phyloP scores from a whole-genome alignment of 2,113 vertebrate species.

The Cololabis saira region DNA sequence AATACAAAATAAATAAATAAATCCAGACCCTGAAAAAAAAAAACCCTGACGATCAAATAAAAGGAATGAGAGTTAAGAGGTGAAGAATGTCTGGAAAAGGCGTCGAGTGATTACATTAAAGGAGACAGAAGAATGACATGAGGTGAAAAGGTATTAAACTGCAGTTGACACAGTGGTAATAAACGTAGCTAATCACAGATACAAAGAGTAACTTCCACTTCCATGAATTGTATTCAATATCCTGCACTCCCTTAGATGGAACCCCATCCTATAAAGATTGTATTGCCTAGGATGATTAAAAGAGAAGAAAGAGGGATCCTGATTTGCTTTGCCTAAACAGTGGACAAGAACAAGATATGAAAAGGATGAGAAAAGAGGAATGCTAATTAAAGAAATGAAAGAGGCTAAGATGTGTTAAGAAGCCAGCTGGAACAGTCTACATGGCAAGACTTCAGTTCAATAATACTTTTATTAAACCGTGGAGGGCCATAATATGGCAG shows the following conservation, averaged over 20 bases:
- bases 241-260: slow-evolving; percentile 21
- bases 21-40: background rate
- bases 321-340: slow-evolving; percentile 27
- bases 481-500: too few relatives aligned
- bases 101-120: background rate
- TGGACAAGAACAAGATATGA: slow-evolving; percentile 48
- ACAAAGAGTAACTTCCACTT: background rate
- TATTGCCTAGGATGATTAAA: too few relatives aligned
- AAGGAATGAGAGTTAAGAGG: background rate
- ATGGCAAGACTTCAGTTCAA: too few relatives aligned
- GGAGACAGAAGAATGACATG: background rate
- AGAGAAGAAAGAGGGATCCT: slow-evolving; percentile 22
- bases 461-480: too few relatives aligned
- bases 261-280: slow-evolving; percentile 22
- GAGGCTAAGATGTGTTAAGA: slow-evolving; percentile 18
- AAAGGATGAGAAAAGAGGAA: slow-evolving; percentile 1
- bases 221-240: slow-evolving; percentile 19
- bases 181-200: slow-evolving; percentile 16
- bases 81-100: too few relatives aligned
- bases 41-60: background rate
- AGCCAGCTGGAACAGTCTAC: slow-evolving; percentile 9
- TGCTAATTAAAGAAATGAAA: slow-evolving; percentile 23
- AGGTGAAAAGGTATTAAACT: slow-evolving; percentile 16
- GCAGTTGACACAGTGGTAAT: slow-evolving; percentile 17
- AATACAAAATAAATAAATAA: background rate